Base-by-base conservation (phyloP, 2,113 vertebrate species). In the Lasiurus borealis region DNA sequence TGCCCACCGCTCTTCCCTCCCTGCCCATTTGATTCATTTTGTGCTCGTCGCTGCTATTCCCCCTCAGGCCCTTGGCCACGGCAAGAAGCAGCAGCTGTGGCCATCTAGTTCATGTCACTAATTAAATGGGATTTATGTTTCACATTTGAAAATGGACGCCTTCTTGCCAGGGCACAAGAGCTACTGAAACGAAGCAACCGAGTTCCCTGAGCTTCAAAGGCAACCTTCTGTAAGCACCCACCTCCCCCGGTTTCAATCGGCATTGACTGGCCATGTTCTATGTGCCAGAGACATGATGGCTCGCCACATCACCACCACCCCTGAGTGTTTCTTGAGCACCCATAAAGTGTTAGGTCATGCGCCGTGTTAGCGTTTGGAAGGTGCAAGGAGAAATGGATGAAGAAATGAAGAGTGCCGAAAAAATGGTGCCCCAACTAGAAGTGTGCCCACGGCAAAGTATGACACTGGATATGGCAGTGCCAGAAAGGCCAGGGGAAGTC, bases 121-220 rank as follows among this genome's bases (percentile, higher is more conserved):
- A 97, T 97, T 96, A 97, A 96, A 97, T 91, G 81, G 92, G 96
- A 97, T 97, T 97, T 97, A 96, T 96, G 85, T 81, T 96, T 97
- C 73, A 76, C 69, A 95, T 95, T 95, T 96, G 88, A 88, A 97
- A 95, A 95, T 76, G 95, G 71, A 76, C 34, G 34, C 68, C 57
- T 95, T 88, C 88, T 94, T 97, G 97, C 95, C 97, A 96, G 96
- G 57, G 73, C 71, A 90, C 46, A 73, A 92, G 31, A 71, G 90
- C 90, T 76, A 71, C 76, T 5, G 31, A 97, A 95, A 95, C 62
- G 77, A 90, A 88, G 85, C 68, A 64, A 36, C 21, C 40, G 68
- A 93, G n/a, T 48, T 96, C 68, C 46, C 0, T 4, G 77, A 91
- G 84, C 25, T 91, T 82, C 77, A 13, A 40, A 94, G 87, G 83